A percentile compares a stretch with the other conserved stretches of the same genome.
These are phyloP conservation scores for Benitochromis conjunctus DNA, from an alignment of 2,113 vertebrate species.

Conservation along the genomic window DNA sequence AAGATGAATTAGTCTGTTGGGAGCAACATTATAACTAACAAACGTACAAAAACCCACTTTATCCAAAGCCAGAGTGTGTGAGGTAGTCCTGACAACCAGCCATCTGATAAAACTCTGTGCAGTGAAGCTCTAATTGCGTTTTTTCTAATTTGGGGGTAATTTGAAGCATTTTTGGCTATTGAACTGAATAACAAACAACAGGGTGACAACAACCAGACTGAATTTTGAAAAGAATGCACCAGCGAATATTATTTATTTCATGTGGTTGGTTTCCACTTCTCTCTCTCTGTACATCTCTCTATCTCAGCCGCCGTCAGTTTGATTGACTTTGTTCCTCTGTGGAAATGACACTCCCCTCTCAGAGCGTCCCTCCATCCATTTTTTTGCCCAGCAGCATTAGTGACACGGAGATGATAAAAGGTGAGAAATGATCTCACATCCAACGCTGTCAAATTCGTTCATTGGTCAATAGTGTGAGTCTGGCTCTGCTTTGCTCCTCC, in stretches of 20 bases:
- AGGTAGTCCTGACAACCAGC: not conserved
- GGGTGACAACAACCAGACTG: not conserved
- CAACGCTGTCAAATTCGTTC: slow-evolving; percentile 23
- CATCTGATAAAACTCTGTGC: not conserved
- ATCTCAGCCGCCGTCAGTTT: not conserved
- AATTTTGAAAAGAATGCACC: not conserved
- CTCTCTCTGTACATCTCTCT: not conserved
- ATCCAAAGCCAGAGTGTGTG: not conserved
- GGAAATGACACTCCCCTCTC: not conserved
- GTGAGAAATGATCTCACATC: slow-evolving; percentile 18
- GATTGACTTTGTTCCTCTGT: slow-evolving; percentile 10
- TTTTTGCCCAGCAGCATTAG: not conserved
- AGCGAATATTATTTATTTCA: not conserved
- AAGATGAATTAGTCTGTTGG: not conserved
- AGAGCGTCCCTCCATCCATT: not conserved
- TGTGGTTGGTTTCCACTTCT: not conserved
- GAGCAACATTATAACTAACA: not conserved
- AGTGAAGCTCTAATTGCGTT: not conserved
- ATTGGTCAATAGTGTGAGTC: not conserved
- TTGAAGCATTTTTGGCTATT: not conserved
- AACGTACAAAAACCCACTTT: not conserved
- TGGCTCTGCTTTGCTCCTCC: slow-evolving; percentile 19
- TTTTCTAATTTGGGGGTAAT: not conserved
- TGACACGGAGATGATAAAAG: slow-evolving; percentile 40
- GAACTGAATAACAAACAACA: not conserved